phyloP scores from a whole-genome alignment of 2,797 vertebrate genomes.

The Pachyuromys duprasi region DNA sequence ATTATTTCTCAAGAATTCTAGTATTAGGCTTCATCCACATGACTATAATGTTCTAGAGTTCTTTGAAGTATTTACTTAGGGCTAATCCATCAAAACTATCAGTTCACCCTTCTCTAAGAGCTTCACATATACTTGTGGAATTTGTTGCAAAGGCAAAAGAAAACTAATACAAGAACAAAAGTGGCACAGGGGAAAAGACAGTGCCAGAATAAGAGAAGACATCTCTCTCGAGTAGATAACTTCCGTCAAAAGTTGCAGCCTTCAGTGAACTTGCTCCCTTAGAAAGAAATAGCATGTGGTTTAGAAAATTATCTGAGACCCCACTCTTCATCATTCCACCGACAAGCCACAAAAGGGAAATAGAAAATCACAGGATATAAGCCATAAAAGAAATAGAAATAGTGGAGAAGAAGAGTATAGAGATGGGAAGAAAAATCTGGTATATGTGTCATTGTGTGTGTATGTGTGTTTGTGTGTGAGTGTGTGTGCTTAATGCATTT shows the following conservation, averaged over 20 bases:
- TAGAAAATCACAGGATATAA: neutral
- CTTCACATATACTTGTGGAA: neutral
- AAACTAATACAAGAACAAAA: neutral
- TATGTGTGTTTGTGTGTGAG: neutral
- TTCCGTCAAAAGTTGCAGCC: neutral
- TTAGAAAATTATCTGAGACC: neutral
- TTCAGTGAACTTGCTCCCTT: neutral
- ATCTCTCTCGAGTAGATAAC: neutral
- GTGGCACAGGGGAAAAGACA: neutral
- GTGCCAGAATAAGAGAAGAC: neutral
- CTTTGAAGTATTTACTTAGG: neutral
- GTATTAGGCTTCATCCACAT: neutral
- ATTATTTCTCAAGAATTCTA: neutral
- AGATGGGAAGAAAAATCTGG: neutral
- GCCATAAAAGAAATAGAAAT: neutral
- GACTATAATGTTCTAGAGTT: neutral
- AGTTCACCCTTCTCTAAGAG: neutral
- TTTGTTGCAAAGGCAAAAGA: neutral
- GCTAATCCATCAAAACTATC: neutral
- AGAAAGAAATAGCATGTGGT: fast-evolving
- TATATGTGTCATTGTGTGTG: neutral
- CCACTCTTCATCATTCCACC: neutral
- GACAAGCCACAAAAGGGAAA: neutral
- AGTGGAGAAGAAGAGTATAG: fast-evolving
- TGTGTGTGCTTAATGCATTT: neutral